These are phyloP conservation scores for Brevimyrus niger DNA, from an alignment of 2,113 vertebrate species.

Conservation along the genomic window DNA sequence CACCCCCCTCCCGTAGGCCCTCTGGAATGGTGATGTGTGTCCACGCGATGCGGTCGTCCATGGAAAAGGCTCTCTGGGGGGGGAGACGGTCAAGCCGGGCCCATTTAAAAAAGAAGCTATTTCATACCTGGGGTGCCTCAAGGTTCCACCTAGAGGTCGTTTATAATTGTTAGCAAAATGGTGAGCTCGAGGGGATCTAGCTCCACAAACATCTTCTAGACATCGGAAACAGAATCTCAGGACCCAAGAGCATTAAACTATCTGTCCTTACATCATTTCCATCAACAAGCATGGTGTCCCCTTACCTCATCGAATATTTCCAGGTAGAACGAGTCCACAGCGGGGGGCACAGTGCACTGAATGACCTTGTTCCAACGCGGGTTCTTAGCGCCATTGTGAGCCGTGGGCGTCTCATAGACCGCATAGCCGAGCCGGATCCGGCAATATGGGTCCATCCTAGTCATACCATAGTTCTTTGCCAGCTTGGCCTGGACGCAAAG, in stretches of 20 bases:
- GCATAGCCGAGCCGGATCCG: conserved; percentile 86
- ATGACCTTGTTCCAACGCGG: conserved; percentile 97
- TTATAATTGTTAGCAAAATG: neutral
- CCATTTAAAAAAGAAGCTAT: conserved; percentile 2
- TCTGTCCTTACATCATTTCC: neutral
- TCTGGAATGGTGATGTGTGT: conserved; percentile 89
- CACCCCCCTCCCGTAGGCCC: conserved; percentile 75
- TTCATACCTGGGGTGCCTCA: neutral
- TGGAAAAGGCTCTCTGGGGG: conserved; percentile 85
- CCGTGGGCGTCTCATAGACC: conserved; percentile 92
- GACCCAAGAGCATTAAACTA: neutral
- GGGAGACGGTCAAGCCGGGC: neutral
- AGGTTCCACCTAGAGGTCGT: neutral
- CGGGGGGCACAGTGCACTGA: conserved; percentile 87
- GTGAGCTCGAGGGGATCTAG: neutral
- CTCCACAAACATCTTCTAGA: neutral
- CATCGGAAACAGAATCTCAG: neutral
- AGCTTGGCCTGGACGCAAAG: conserved; percentile 74
- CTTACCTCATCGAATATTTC: conserved; percentile 98
- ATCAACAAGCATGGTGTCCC: neutral
- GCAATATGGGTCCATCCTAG: conserved; percentile 96
- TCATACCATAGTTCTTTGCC: conserved; percentile 97
- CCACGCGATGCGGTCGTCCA: conserved; percentile 98
- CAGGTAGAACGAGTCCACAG: conserved; percentile 94
- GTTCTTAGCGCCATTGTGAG: conserved; percentile 95